Evolutionary conservation across 2,797 vertebrate genomes (phyloP).

Genomic region (Gymnothorax reevesii): DNA sequence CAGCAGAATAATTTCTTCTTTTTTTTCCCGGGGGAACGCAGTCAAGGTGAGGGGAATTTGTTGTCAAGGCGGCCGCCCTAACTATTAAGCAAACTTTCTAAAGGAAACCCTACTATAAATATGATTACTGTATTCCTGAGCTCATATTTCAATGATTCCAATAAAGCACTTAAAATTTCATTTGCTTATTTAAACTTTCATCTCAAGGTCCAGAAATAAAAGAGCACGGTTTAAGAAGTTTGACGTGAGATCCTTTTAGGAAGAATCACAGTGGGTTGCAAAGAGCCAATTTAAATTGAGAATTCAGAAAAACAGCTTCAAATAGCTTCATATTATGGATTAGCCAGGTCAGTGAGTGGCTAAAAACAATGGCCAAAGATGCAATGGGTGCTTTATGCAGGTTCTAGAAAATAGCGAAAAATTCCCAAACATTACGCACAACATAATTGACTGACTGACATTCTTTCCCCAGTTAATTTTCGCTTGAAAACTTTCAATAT

Average conservation of each 20-base stretch:
- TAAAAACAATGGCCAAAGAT: constrained; percentile 51
- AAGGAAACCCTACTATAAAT: too few species aligned
- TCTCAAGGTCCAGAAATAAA: constrained; percentile 45
- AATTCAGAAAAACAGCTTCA: constrained; percentile 61
- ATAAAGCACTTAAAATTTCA: constrained; percentile 11
- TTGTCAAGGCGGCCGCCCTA: too few species aligned
- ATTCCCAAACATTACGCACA: constrained; percentile 39
- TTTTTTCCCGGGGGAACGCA: too few species aligned
- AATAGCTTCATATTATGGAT: constrained; percentile 55
- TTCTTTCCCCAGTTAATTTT: constrained; percentile 24
- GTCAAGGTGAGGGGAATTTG: too few species aligned
- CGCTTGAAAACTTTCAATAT: not conserved
- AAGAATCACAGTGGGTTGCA: constrained; percentile 61
- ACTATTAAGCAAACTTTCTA: too few species aligned
- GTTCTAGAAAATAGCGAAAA: constrained; percentile 39
- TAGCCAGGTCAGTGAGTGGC: constrained; percentile 52
- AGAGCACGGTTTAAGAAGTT: constrained; percentile 54
- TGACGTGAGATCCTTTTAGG: constrained; percentile 56
- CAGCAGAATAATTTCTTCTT: too few species aligned
- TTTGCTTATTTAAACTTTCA: constrained; percentile 39
- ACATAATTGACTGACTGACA: constrained; percentile 34
- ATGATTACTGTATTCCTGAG: not conserved
- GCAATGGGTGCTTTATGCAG: constrained; percentile 26
- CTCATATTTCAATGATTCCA: not conserved
- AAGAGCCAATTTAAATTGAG: constrained; percentile 58